Conservation (phyloP, 2,888 invertebrate genomes). For the Chaitophorus viminalis region DNA sequence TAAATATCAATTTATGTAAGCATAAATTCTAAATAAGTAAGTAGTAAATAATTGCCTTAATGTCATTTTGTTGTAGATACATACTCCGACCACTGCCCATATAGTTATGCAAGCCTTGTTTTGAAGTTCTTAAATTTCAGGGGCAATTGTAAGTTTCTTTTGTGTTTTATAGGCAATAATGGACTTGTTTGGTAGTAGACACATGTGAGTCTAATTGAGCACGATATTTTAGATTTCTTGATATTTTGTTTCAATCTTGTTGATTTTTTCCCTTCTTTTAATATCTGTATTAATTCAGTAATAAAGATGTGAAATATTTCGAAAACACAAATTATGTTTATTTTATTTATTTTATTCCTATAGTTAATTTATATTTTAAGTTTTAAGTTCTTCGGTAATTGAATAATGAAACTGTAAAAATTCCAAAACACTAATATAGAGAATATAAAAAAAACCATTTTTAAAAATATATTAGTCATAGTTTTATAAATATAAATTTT, state of each 20-base stretch:
- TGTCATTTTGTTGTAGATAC: slow-evolving; percentile 32
- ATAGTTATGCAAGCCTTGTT: slow-evolving; percentile 44
- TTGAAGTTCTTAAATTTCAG: slow-evolving; percentile 33
- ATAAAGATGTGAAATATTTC: slow-evolving; percentile 40
- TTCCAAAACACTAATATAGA: background rate
- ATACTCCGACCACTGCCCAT: slow-evolving; percentile 46
- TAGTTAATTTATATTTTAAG: background rate
- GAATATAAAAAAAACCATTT: background rate
- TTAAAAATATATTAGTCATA: background rate
- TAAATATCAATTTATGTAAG: background rate
- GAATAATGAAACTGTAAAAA: background rate
- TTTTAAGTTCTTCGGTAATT: too few relatives aligned
- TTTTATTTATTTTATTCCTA: background rate
- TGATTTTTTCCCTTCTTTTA: slow-evolving; percentile 37
- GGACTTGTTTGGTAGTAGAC: slow-evolving; percentile 49
- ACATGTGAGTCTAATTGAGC: slow-evolving; percentile 40
- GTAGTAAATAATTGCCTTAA: background rate
- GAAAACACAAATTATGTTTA: slow-evolving; percentile 28
- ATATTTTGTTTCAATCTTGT: slow-evolving; percentile 45
- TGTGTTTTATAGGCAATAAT: slow-evolving; percentile 52
- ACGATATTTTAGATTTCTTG: slow-evolving; percentile 49
- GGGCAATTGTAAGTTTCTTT: slow-evolving; percentile 35
- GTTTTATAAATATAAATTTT: background rate
- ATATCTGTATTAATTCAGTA: slow-evolving; percentile 48
- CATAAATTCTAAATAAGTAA: too few relatives aligned